phyloP scores from a whole-genome alignment of 1,140 invertebrate species.

The Acyrthosiphon pisum region DNA sequence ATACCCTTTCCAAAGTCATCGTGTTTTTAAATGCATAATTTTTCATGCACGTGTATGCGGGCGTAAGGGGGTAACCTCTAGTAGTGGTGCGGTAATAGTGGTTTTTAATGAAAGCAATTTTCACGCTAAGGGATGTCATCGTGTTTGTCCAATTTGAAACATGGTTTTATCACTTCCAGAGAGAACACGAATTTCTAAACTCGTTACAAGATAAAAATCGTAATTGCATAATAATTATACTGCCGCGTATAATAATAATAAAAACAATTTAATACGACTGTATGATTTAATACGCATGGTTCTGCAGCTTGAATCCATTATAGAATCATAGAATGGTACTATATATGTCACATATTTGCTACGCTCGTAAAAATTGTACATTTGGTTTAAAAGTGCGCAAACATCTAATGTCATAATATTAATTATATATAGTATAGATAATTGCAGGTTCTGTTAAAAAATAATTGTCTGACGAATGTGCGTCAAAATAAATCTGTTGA shows the following conservation, averaged over 20 bases:
- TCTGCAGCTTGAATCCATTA: background rate
- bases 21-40: conserved; percentile 37
- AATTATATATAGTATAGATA: too few relatives aligned
- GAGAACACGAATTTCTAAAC: background rate
- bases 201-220: background rate
- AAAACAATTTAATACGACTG: background rate
- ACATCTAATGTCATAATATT: background rate
- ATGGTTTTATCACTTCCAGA: background rate
- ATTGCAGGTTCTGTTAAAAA: background rate
- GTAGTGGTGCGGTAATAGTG: background rate
- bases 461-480: background rate
- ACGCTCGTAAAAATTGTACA: background rate
- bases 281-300: background rate
- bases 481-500: background rate
- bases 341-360: background rate
- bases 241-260: background rate
- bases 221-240: background rate
- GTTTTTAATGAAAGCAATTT: conserved; percentile 49
- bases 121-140: conserved; percentile 48
- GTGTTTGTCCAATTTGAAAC: background rate
- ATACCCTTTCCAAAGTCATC: conserved; percentile 15
- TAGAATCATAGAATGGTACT: background rate
- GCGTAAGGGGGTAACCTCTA: background rate
- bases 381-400: background rate
- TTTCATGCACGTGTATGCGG: conserved; percentile 48